Evolutionary conservation across 2,113 vertebrate species (phyloP).

Genomic region (Phylloscopus trochilus): DNA sequence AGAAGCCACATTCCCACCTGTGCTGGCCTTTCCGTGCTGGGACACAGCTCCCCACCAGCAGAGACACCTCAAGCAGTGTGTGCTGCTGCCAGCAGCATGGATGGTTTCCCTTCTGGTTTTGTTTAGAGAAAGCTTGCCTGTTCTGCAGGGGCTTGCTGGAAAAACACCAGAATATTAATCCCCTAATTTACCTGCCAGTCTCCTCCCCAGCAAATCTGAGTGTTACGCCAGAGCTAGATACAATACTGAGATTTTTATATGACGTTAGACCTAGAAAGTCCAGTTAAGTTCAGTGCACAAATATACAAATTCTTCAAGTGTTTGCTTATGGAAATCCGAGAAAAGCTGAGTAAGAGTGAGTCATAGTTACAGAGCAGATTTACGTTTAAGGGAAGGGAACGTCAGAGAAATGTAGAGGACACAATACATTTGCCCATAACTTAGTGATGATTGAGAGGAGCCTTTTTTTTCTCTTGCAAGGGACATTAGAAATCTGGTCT

Average conservation of each 20-base stretch:
- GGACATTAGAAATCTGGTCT: background rate
- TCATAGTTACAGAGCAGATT: background rate
- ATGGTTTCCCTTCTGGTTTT: background rate
- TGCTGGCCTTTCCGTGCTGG: background rate
- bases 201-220: background rate
- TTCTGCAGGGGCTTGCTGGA: background rate
- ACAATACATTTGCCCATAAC: background rate
- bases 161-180: background rate
- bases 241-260: background rate
- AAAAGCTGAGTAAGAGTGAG: background rate
- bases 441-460: background rate
- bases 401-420: background rate
- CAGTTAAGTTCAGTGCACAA: background rate
- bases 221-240: background rate
- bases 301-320: background rate
- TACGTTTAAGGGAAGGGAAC: background rate
- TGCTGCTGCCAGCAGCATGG: background rate
- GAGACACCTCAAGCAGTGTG: background rate
- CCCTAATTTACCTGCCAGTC: background rate
- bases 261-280: background rate
- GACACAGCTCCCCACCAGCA: background rate
- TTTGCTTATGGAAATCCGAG: background rate
- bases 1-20: background rate
- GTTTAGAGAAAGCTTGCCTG: background rate
- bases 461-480: background rate